phyloP scores from a whole-genome alignment of 53 echinoderm and acorn worm genomes.

The Henricia sp. region DNA sequence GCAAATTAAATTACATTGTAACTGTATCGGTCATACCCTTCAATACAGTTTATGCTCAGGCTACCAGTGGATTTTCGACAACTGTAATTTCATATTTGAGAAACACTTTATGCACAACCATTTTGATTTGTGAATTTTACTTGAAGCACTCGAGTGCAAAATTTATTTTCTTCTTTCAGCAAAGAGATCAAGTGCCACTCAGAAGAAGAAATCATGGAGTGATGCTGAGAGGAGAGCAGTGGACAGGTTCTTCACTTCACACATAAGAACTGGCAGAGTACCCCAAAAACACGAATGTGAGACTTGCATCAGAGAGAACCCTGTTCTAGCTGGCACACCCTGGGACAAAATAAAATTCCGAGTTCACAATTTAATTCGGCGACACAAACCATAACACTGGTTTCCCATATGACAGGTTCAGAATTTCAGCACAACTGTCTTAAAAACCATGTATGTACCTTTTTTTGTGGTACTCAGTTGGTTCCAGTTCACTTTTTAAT shows the following conservation, averaged over 20 bases:
- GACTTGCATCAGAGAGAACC: conserved; percentile 24
- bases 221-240: conserved; percentile 13
- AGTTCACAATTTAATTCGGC: conserved; percentile 52
- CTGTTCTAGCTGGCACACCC: conserved; percentile 39
- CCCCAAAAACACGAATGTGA: conserved; percentile 60
- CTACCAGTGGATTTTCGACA: no score
- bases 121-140: neutral
- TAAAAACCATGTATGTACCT: no score
- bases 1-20: no score
- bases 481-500: no score
- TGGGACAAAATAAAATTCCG: conserved; percentile 68
- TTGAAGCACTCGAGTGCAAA: no score
- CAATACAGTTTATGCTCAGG: no score
- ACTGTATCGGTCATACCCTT: no score
- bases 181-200: conserved; percentile 13
- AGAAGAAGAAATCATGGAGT: conserved; percentile 30
- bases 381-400: neutral
- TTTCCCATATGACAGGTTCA: no score
- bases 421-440: neutral
- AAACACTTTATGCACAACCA: neutral
- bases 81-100: no score
- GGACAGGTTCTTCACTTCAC: conserved; percentile 26
- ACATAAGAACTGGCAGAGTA: conserved; percentile 44
- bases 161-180: no score
- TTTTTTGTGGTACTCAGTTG: no score